phyloP scores from a whole-genome alignment of 1,140 invertebrate species.

The Drosophila mauritiana region DNA sequence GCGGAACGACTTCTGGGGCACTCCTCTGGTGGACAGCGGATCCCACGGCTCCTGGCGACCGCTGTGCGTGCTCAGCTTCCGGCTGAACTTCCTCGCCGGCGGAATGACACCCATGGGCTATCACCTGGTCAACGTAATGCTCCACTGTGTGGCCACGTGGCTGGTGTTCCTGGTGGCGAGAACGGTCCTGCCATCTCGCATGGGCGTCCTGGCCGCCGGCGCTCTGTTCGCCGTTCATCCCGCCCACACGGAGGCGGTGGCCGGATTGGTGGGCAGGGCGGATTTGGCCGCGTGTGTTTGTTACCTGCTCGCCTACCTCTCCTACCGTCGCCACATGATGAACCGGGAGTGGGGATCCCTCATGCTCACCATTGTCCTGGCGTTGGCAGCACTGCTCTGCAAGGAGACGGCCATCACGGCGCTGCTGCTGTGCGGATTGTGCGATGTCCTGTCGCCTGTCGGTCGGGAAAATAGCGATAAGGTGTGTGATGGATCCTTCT shows the following conservation, averaged over 20 bases:
- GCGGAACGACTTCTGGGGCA: conserved; percentile 95
- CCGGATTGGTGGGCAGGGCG: conserved; percentile 96
- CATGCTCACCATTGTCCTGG: conserved; percentile 86
- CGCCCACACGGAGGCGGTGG: conserved; percentile 97
- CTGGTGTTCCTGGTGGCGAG: conserved; percentile 91
- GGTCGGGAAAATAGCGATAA: conserved; percentile 51
- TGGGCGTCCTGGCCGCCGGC: conserved; percentile 90
- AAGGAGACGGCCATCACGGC: conserved; percentile 97
- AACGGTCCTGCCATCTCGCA: conserved; percentile 85
- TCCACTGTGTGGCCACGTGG: conserved; percentile 92
- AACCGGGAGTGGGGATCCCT: conserved; percentile 86
- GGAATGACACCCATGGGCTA: conserved; percentile 92
- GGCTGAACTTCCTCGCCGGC: conserved; percentile 94
- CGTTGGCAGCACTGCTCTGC: conserved; percentile 90
- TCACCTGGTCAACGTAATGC: conserved; percentile 95
- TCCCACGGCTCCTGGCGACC: conserved; percentile 97
- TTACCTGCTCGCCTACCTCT: conserved; percentile 93
- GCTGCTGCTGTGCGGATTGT: conserved; percentile 93
- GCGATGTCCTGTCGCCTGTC: conserved; percentile 86
- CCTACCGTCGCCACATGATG: conserved; percentile 89
- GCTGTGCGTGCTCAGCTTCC: conserved; percentile 95
- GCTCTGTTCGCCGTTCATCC: conserved; percentile 97
- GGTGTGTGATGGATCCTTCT: conserved; percentile 33
- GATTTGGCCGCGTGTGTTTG: conserved; percentile 97
- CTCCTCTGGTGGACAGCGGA: conserved; percentile 91